Conservation (phyloP, 2,113 vertebrate genomes). For the Rana temporaria region DNA sequence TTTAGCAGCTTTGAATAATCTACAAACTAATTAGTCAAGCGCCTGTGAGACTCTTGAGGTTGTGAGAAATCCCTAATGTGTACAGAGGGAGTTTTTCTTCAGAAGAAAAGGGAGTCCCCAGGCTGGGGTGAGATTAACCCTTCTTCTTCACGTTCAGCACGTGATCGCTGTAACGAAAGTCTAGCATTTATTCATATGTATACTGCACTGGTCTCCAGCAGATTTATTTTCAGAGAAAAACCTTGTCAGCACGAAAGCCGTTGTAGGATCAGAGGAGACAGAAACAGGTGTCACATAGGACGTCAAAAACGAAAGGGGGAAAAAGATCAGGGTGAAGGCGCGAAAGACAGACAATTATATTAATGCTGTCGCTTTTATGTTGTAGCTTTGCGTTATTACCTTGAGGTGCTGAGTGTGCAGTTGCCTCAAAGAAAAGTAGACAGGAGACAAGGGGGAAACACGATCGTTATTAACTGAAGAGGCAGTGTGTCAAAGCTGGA, state of each 20-base stretch:
- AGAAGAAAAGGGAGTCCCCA: slow-evolving; percentile 26
- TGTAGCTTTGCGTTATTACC: slow-evolving; percentile 88
- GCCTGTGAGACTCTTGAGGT: slow-evolving; percentile 37
- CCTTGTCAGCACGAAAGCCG: slow-evolving; percentile 86
- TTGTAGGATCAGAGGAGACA: slow-evolving; percentile 88
- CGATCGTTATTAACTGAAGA: slow-evolving; percentile 88
- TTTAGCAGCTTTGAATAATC: slow-evolving; percentile 51
- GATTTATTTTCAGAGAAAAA: slow-evolving; percentile 89
- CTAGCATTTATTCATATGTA: slow-evolving; percentile 95
- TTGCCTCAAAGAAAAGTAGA: slow-evolving; percentile 83
- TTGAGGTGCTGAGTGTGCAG: slow-evolving; percentile 86
- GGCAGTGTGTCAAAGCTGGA: slow-evolving; percentile 84
- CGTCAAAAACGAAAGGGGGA: slow-evolving; percentile 80
- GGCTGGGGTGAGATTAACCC: slow-evolving; percentile 42
- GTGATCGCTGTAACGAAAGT: slow-evolving; percentile 86
- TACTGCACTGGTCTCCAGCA: slow-evolving; percentile 95
- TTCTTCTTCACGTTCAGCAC: slow-evolving; percentile 66
- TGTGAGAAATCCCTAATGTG: slow-evolving; percentile 44
- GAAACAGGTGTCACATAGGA: slow-evolving; percentile 96
- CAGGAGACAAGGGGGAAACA: slow-evolving; percentile 83
- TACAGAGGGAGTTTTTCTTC: slow-evolving; percentile 17
- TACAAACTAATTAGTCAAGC: slow-evolving; percentile 50
- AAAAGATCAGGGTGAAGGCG: slow-evolving; percentile 85
- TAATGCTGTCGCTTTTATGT: slow-evolving; percentile 92
- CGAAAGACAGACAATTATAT: slow-evolving; percentile 88